A percentile compares a stretch with the other conserved stretches of the same genome.
Evolutionary conservation across 2,888 invertebrate genomes (phyloP).

Genomic region (Lepidochitona cinerea): DNA sequence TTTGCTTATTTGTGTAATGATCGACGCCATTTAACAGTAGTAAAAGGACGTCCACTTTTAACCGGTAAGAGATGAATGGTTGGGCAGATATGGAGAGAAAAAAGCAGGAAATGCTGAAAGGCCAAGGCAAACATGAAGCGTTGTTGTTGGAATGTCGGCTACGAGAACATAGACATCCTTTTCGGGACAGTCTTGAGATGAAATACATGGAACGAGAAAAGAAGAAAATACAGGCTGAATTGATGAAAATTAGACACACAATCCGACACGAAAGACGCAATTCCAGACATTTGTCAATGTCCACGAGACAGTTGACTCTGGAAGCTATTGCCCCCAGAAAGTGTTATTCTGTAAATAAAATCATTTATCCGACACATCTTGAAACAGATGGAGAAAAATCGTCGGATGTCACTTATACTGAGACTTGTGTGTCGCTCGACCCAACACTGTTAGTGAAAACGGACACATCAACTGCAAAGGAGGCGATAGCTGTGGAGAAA

Average conservation of each 20-base stretch:
- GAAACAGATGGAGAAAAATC: background rate
- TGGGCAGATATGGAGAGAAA: background rate
- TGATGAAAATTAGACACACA: background rate
- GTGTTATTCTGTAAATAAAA: background rate
- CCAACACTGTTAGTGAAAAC: background rate
- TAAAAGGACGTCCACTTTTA: no score
- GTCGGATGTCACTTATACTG: no score
- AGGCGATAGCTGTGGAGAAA: background rate
- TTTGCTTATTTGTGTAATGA: no score
- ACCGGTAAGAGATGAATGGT: background rate
- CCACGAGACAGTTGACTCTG: background rate
- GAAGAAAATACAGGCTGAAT: background rate
- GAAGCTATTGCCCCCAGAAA: background rate
- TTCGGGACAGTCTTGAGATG: background rate
- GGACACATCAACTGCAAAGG: background rate
- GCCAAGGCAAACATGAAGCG: conserved; percentile 1
- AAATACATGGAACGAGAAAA: background rate
- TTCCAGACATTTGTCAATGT: background rate
- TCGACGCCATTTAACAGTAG: no score
- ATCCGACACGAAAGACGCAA: background rate
- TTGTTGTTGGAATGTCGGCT: background rate
- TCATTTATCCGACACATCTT: background rate
- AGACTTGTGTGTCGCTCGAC: background rate
- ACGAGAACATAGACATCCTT: background rate
- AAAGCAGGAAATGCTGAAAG: background rate